Evolutionary conservation across 2,888 invertebrate species (phyloP).

Genomic region (Danaus chrysippus): DNA sequence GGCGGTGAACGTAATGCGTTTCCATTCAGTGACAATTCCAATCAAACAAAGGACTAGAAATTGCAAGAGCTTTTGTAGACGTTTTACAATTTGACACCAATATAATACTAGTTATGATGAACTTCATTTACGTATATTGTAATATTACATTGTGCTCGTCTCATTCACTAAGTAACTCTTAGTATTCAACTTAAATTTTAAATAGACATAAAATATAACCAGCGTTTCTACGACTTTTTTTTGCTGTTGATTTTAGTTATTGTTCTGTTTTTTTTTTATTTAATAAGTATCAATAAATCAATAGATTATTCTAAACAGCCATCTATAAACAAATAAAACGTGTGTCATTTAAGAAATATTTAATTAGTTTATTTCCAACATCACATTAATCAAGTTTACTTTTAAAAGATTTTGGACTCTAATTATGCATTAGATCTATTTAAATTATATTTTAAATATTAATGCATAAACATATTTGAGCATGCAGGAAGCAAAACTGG

Average conservation of each 20-base stretch:
- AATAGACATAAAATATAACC: no score
- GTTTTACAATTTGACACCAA: neutral
- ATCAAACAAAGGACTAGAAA: neutral
- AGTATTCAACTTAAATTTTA: no score
- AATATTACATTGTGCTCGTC: no score
- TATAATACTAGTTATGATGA: neutral
- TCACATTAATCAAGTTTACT: neutral
- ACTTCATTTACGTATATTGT: no score
- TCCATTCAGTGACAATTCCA: constrained; percentile 39
- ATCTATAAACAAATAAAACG: no score
- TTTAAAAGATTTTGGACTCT: neutral
- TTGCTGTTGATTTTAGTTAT: no score
- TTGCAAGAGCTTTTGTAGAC: neutral
- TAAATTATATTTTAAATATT: neutral
- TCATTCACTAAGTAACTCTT: no score
- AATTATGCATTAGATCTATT: neutral
- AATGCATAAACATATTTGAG: neutral
- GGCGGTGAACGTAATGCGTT: constrained; percentile 33
- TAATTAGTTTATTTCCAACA: neutral
- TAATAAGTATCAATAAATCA: no score
- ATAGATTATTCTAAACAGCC: no score
- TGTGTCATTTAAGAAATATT: no score
- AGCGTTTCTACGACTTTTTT: no score
- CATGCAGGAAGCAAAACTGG: neutral
- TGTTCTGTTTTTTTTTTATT: no score